Percentiles rank a stretch among this genome's conserved stretches.
These are phyloP conservation scores for Drosophila anomelani DNA, from an alignment of 2,888 invertebrate species.

Conservation along the genomic window DNA sequence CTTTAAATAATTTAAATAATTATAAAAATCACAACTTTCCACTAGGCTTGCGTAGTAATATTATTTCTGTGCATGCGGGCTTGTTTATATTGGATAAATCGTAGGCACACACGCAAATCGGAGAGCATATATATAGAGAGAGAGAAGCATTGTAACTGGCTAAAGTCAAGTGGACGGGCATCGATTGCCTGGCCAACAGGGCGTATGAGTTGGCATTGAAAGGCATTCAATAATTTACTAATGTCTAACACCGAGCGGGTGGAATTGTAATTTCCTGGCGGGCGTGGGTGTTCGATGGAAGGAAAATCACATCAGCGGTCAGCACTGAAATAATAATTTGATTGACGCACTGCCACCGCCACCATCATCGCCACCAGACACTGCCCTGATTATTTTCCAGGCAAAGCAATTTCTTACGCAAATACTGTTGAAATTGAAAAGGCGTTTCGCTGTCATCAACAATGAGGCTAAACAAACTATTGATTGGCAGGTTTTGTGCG, in stretches of 20 bases:
- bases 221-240: conserved; percentile 68
- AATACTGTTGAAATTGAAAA: conserved; percentile 55
- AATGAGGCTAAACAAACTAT: conserved; percentile 32
- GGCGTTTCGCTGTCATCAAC: conserved; percentile 43
- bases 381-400: conserved; percentile 34
- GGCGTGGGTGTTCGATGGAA: neutral
- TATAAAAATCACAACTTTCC: neutral
- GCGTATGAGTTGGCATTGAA: conserved; percentile 49
- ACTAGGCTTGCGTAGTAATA: neutral
- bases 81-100: conserved; percentile 33
- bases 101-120: conserved; percentile 52
- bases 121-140: conserved; percentile 6
- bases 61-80: conserved; percentile 23
- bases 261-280: neutral
- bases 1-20: neutral
- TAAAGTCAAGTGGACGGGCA: conserved; percentile 36
- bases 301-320: conserved; percentile 25
- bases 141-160: neutral
- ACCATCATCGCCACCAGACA: conserved; percentile 3
- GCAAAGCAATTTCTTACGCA: conserved; percentile 53
- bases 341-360: conserved; percentile 9
- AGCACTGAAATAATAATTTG: conserved; percentile 53
- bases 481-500: conserved; percentile 44
- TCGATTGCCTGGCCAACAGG: conserved; percentile 53
- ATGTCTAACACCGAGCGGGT: conserved; percentile 14